Evolutionary conservation across 2,888 invertebrate species (phyloP).

Genomic region (Orthosia incerta): DNA sequence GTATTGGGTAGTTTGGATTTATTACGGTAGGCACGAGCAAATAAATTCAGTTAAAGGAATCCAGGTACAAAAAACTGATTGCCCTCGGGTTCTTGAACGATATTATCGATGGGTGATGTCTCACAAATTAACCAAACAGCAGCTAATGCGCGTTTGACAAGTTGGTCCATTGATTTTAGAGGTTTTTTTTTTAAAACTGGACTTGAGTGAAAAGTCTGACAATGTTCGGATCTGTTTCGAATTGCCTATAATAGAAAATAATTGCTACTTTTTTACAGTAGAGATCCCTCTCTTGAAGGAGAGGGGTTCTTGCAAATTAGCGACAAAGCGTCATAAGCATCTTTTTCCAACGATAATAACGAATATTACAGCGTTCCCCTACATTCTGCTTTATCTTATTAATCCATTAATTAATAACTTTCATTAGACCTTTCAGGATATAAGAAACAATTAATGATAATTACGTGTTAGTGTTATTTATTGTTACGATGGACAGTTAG

Average conservation of each 20-base stretch:
- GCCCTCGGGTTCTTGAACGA: not conserved
- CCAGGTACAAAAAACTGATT: not conserved
- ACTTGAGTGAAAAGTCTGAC: not conserved
- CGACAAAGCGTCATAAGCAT: conserved; percentile 15
- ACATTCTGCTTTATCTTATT: conserved; percentile 31
- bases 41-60: not conserved
- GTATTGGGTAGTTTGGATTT: conserved; percentile 11
- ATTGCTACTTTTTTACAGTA: not conserved
- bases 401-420: conserved; percentile 42
- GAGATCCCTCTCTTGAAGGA: not conserved
- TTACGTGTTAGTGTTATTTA: not conserved
- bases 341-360: conserved; percentile 15
- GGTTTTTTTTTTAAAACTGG: not conserved
- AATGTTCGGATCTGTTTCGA: not conserved
- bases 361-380: conserved; percentile 20
- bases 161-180: not conserved
- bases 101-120: no score
- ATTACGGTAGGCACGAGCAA: not conserved
- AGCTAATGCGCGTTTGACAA: not conserved
- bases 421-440: not conserved
- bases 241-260: conserved; percentile 10
- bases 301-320: conserved; percentile 22
- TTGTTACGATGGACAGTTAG: not conserved
- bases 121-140: not conserved
- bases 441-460: conserved; percentile 8